These are phyloP conservation scores for Neoseiulus cucumeris DNA, from an alignment of 1,140 invertebrate genomes.

Conservation along the genomic window DNA sequence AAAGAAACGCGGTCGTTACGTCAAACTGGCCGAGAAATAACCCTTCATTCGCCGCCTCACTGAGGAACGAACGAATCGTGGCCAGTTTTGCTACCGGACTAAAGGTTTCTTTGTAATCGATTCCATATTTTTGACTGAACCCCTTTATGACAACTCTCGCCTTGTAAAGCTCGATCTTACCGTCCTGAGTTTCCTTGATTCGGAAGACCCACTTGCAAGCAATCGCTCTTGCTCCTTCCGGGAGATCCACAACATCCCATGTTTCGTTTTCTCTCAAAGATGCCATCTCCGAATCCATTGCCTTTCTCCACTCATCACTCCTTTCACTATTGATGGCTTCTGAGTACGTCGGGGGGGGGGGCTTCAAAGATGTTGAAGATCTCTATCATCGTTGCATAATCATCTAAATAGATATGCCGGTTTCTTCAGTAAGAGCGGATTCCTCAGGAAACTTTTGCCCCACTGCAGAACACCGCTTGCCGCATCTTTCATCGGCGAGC, in stretches of 20 bases:
- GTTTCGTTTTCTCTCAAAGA: conserved; percentile 14
- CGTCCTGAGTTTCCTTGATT: conserved; percentile 13
- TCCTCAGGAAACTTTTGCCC: no score
- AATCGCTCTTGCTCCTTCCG: conserved; percentile 16
- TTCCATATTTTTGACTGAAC: conserved; percentile 10
- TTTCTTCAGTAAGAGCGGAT: no score
- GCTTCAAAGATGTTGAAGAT: no score
- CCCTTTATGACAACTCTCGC: conserved; percentile 16
- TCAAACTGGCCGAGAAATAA: no score
- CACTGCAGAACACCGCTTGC: no score
- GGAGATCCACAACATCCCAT: conserved; percentile 11
- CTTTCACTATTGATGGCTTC: no score
- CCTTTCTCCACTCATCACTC: no score
- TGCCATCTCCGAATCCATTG: no score
- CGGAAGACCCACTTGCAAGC: conserved; percentile 17
- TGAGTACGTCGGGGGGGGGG: no score
- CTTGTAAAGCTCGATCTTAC: conserved; percentile 14
- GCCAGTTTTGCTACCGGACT: conserved; percentile 13
- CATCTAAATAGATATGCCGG: no score
- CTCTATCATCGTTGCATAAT: no score
- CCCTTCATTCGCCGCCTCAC: conserved; percentile 12
- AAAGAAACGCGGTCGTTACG: conserved; percentile 22
- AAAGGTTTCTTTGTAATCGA: conserved; percentile 17
- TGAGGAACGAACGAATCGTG: conserved; percentile 7
- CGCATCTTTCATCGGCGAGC: no score